These are phyloP conservation scores for Mimachlamys varia DNA, from an alignment of 2,888 invertebrate species.

Conservation along the genomic window DNA sequence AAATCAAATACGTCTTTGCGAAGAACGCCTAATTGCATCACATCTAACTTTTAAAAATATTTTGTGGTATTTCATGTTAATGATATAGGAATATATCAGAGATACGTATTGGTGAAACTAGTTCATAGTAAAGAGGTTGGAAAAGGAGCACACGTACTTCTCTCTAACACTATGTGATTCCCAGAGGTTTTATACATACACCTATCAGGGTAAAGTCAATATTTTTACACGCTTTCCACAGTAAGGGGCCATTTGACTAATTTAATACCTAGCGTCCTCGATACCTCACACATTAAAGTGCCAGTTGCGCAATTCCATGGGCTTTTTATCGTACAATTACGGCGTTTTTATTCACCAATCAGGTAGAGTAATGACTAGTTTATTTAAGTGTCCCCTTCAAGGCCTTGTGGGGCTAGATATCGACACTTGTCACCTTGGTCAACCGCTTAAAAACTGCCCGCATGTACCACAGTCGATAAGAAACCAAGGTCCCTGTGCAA, in stretches of 20 bases:
- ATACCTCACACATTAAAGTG: slow-evolving; percentile 36
- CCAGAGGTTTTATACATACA: background rate
- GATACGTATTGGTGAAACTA: background rate
- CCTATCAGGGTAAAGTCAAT: slow-evolving; percentile 25
- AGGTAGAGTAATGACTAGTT: slow-evolving; percentile 31
- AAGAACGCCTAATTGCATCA: too few relatives aligned
- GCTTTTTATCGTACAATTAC: background rate
- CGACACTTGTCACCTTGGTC: slow-evolving; percentile 31
- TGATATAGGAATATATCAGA: background rate
- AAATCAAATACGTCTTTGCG: too few relatives aligned
- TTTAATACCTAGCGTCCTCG: slow-evolving; percentile 12
- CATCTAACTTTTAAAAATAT: too few relatives aligned
- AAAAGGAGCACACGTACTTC: background rate
- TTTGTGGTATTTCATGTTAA: background rate
- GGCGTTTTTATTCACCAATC: slow-evolving; percentile 34
- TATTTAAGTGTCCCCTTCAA: slow-evolving; percentile 29
- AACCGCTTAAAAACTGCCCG: slow-evolving; percentile 34
- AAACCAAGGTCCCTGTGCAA: background rate
- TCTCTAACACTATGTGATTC: background rate
- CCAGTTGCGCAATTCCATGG: slow-evolving; percentile 33
- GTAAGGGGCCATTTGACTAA: slow-evolving; percentile 19
- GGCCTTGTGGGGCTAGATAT: slow-evolving; percentile 27
- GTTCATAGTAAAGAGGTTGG: background rate
- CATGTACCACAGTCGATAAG: slow-evolving; percentile 14
- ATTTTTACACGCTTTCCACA: slow-evolving; percentile 15